These are phyloP conservation scores for Aythya baeri DNA, from an alignment of 2,113 vertebrate genomes.

Conservation along the genomic window DNA sequence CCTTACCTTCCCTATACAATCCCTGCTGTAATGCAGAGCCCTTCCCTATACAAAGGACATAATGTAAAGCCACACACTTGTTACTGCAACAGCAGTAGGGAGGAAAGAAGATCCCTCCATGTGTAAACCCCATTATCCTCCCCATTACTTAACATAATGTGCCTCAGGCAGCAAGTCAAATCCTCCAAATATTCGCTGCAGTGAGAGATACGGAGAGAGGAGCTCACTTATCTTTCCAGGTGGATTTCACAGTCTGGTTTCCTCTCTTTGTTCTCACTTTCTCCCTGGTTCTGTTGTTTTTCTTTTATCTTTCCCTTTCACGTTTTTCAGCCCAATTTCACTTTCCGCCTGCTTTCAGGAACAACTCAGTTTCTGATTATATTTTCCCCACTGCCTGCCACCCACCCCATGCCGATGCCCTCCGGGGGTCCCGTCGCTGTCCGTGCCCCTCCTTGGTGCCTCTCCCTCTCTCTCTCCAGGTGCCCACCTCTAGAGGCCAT, in stretches of 20 bases:
- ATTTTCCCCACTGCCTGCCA: not conserved
- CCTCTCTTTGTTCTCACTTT: conserved; percentile 33
- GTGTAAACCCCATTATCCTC: conserved; percentile 27
- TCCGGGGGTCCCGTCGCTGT: not conserved
- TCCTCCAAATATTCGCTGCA: conserved; percentile 10
- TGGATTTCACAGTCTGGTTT: conserved; percentile 19
- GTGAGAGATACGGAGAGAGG: not conserved
- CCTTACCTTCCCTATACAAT: not conserved
- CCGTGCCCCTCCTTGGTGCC: not conserved
- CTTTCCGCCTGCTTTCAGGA: not conserved
- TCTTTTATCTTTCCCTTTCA: conserved; percentile 22
- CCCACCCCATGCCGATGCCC: not conserved
- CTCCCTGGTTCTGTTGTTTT: not conserved
- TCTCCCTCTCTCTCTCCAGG: not conserved
- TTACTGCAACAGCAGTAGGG: not conserved
- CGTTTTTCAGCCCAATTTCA: not conserved
- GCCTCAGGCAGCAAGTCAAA: conserved; percentile 17
- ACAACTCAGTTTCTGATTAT: not conserved
- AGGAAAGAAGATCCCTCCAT: not conserved
- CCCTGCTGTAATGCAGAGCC: not conserved
- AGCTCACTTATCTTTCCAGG: conserved; percentile 28
- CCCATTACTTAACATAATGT: conserved; percentile 38
- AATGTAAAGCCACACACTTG: not conserved
- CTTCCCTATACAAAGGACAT: not conserved
- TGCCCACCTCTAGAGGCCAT: not conserved